phyloP scores from a whole-genome alignment of 2,113 vertebrate genomes.

The Montifringilla adamsi region DNA sequence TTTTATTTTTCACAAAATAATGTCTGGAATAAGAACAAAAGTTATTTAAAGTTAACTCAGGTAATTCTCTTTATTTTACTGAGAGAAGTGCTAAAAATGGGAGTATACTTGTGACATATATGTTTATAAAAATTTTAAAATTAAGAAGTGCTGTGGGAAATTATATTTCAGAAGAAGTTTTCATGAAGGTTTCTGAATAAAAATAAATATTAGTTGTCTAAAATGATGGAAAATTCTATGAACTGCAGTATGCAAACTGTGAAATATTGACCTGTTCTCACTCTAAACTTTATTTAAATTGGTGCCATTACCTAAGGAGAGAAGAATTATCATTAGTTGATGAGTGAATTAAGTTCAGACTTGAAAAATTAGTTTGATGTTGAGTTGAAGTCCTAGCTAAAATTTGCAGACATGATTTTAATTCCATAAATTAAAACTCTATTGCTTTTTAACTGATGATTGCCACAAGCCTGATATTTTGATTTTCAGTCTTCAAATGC shows the following conservation, averaged over 20 bases:
- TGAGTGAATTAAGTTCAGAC: background rate
- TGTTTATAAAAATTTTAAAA: background rate
- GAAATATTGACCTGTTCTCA: background rate
- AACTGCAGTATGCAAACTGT: background rate
- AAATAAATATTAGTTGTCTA: background rate
- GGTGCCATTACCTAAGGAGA: background rate
- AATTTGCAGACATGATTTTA: background rate
- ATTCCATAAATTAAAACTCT: background rate
- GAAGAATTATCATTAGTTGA: background rate
- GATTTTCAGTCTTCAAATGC: background rate
- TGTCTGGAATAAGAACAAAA: background rate
- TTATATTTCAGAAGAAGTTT: background rate
- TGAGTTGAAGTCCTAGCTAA: background rate
- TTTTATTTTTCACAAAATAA: background rate
- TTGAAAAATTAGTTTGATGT: background rate
- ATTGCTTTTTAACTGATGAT: background rate
- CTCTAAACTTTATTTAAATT: background rate
- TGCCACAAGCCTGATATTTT: background rate
- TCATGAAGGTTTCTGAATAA: background rate
- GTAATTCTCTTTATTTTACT: background rate
- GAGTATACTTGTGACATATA: background rate
- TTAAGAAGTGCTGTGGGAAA: background rate
- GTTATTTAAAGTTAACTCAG: background rate
- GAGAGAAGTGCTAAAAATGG: background rate
- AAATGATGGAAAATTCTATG: background rate